These are phyloP conservation scores for Hybognathus amarus DNA, from an alignment of 2,797 vertebrate genomes.

Conservation along the genomic window DNA sequence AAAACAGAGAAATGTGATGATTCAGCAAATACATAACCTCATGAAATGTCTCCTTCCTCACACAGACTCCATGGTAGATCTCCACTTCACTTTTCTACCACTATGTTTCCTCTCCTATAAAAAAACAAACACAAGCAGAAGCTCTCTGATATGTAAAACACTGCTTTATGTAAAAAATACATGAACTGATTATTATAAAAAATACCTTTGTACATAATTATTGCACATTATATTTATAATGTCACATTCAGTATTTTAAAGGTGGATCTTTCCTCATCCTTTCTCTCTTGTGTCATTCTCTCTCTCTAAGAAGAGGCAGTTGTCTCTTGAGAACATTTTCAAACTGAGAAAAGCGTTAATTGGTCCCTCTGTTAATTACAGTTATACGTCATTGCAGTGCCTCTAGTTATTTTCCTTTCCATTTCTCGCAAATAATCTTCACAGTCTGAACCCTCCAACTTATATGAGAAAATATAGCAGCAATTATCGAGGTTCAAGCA, in stretches of 20 bases:
- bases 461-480: slow-evolving; percentile 1
- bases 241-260: background rate
- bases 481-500: too few species aligned
- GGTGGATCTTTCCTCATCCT: background rate
- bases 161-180: background rate
- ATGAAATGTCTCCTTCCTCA: slow-evolving; percentile 15
- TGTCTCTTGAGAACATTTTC: slow-evolving; percentile 55
- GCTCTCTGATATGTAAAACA: background rate
- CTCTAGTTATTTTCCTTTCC: slow-evolving; percentile 20
- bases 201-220: background rate
- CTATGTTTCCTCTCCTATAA: background rate
- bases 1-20: slow-evolving; percentile 41
- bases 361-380: slow-evolving; percentile 56
- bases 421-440: slow-evolving; percentile 58
- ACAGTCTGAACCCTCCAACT: slow-evolving; percentile 4
- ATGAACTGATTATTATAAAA: background rate
- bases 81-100: background rate
- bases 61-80: background rate
- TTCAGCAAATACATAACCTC: slow-evolving; percentile 38
- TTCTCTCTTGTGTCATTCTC: background rate
- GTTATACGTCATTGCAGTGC: slow-evolving; percentile 48
- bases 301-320: slow-evolving; percentile 24
- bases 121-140: slow-evolving; percentile 15
- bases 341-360: slow-evolving; percentile 54
- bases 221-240: background rate